These are phyloP conservation scores for Sebastolobus altivelis DNA, from an alignment of 2,797 vertebrate species.

Conservation along the genomic window DNA sequence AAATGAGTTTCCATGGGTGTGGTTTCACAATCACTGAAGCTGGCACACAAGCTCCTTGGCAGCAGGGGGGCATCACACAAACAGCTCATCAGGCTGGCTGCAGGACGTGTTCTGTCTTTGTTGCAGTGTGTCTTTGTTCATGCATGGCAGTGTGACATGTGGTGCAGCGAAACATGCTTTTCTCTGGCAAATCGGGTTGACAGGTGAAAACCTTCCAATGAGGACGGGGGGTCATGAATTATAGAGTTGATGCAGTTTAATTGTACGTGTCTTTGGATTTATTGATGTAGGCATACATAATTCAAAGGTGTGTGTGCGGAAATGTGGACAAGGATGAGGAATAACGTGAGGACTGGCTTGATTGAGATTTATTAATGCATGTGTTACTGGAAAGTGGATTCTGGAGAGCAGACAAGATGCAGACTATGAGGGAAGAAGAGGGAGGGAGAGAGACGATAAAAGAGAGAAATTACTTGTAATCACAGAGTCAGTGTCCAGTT, in stretches of 20 bases:
- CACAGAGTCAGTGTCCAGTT: neutral
- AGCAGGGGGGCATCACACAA: constrained; percentile 36
- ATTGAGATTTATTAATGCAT: constrained; percentile 42
- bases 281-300: constrained; percentile 70
- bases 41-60: constrained; percentile 1
- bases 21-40: constrained; percentile 35
- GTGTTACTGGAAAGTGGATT: constrained; percentile 34
- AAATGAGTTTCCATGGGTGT: constrained; percentile 22
- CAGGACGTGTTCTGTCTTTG: constrained; percentile 29
- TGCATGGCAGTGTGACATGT: constrained; percentile 39
- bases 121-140: constrained; percentile 39
- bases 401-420: neutral
- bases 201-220: constrained; percentile 63
- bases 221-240: constrained; percentile 52
- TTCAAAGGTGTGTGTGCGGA: constrained; percentile 52
- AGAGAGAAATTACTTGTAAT: constrained; percentile 10
- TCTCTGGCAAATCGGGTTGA: constrained; percentile 52
- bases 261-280: constrained; percentile 66
- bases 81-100: constrained; percentile 23
- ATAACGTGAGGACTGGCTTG: constrained; percentile 17
- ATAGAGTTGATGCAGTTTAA: constrained; percentile 63
- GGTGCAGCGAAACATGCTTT: constrained; percentile 32
- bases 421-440: neutral
- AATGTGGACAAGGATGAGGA: constrained; percentile 42
- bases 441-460: neutral